These are phyloP conservation scores for Cephonodes hylas DNA, from an alignment of 2,888 invertebrate genomes.

Conservation along the genomic window DNA sequence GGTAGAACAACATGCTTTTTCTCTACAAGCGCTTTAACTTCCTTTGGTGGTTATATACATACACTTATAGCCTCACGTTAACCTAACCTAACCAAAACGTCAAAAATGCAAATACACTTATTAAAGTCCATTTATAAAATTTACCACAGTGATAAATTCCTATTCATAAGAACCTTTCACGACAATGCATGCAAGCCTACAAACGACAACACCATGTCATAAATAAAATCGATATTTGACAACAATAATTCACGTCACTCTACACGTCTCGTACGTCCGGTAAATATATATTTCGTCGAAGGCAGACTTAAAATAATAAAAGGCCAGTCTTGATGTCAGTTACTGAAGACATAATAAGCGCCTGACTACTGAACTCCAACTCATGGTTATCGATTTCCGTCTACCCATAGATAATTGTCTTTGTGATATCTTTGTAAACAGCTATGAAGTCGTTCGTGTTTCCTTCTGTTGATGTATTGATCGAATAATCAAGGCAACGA, in stretches of 20 bases:
- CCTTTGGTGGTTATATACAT: too few relatives aligned
- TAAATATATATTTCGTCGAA: conserved; percentile 1
- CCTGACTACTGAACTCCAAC: conserved; percentile 13
- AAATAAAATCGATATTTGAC: not conserved
- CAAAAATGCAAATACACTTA: too few relatives aligned
- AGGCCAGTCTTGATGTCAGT: conserved; percentile 22
- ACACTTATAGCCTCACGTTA: too few relatives aligned
- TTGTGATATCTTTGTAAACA: conserved; percentile 15
- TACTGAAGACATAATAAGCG: conserved; percentile 23
- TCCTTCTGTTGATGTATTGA: not conserved
- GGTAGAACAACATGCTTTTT: too few relatives aligned
- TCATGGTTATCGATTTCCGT: conserved; percentile 22
- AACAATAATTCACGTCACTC: not conserved
- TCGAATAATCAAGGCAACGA: not conserved
- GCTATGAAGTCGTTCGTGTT: not conserved
- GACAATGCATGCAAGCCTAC: too few relatives aligned
- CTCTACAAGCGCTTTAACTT: too few relatives aligned
- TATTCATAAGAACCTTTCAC: not conserved
- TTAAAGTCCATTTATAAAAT: too few relatives aligned
- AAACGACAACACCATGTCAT: not conserved
- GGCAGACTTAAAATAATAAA: conserved; percentile 5
- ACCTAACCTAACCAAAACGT: too few relatives aligned
- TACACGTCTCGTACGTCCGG: not conserved
- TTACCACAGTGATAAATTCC: too few relatives aligned
- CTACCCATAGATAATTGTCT: conserved; percentile 17